These are phyloP conservation scores for Bagarius yarrelli DNA, from an alignment of 2,113 vertebrate species.

Conservation along the genomic window DNA sequence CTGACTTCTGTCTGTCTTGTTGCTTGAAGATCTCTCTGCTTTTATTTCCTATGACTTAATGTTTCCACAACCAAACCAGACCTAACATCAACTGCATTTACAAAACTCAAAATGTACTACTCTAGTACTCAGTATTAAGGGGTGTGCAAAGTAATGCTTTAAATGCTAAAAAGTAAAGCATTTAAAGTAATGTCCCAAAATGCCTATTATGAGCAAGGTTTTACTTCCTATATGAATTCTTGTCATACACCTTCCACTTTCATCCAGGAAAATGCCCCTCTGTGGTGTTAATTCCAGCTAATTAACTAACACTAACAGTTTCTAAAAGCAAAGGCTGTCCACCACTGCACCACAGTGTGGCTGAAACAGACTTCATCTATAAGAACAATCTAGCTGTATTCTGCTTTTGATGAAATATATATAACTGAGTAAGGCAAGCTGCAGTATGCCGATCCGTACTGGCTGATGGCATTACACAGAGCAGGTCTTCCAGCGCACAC, in stretches of 20 bases:
- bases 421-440: not conserved
- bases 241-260: not conserved
- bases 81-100: not conserved
- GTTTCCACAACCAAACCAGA: not conserved
- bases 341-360: not conserved
- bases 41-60: not conserved
- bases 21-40: not conserved
- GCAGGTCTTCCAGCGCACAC: not conserved
- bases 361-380: not conserved
- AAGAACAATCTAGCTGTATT: not conserved
- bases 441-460: not conserved
- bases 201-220: not conserved
- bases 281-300: not conserved
- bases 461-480: not conserved
- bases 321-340: not conserved
- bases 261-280: not conserved
- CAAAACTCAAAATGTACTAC: not conserved
- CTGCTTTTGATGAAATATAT: not conserved
- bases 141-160: no score
- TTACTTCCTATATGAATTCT: not conserved
- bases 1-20: not conserved
- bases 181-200: not conserved
- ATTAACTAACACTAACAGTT: not conserved
- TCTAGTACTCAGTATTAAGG: no score
- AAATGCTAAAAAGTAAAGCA: no score